Percentiles rank a stretch among this genome's conserved stretches.
Conservation (phyloP, 92 coral and sea anemone species). For the Heteractis magnifica region DNA sequence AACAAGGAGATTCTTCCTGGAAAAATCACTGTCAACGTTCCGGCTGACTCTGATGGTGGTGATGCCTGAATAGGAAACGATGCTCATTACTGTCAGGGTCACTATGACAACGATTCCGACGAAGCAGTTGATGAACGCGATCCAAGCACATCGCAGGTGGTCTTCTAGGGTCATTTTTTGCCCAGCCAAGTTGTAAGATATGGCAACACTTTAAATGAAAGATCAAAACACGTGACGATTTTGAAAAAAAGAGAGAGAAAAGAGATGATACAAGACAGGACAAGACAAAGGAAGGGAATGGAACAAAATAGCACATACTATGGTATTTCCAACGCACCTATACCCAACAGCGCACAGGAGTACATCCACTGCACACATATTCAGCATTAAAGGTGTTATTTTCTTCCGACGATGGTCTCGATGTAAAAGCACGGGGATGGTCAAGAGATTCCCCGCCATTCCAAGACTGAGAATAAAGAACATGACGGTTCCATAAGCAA, state of each 20-base stretch:
- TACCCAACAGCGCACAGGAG: constrained; percentile 32
- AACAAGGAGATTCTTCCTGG: neutral
- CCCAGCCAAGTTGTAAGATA: constrained; percentile 58
- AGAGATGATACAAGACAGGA: neutral
- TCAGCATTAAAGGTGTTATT: constrained; percentile 51
- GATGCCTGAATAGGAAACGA: constrained; percentile 43
- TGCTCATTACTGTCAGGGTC: constrained; percentile 46
- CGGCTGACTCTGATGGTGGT: constrained; percentile 22
- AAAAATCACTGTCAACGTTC: neutral
- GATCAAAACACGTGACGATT: neutral
- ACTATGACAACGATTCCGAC: constrained; percentile 56
- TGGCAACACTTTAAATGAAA: constrained; percentile 28
- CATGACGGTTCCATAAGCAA: constrained; percentile 57
- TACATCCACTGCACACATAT: constrained; percentile 47
- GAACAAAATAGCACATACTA: neutral
- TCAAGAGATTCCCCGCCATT: constrained; percentile 54
- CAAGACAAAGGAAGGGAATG: neutral
- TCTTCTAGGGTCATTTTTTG: constrained; percentile 32
- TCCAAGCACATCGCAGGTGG: constrained; percentile 50
- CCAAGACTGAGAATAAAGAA: constrained; percentile 56
- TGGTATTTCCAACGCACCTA: constrained; percentile 2
- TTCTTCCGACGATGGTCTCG: constrained; percentile 57
- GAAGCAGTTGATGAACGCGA: constrained; percentile 62
- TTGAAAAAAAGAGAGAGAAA: neutral
- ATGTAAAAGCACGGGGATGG: constrained; percentile 47